These are phyloP conservation scores for Schizotus pectinicornis DNA, from an alignment of 2,888 invertebrate genomes.

Conservation along the genomic window DNA sequence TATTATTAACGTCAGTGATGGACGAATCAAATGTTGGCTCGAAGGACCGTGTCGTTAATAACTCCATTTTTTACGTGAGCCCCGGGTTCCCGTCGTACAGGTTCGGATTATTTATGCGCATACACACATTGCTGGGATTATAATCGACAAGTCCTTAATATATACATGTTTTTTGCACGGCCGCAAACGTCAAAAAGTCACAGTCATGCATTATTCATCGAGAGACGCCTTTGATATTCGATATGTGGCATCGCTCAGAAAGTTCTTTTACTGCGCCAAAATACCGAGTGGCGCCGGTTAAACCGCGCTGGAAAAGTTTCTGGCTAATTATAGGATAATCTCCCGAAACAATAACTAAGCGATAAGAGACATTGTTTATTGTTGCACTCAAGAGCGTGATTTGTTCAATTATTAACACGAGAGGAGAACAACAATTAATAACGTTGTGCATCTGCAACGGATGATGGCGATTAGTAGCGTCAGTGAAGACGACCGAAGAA, in stretches of 20 bases:
- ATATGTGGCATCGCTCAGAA: background rate
- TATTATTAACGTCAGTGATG: background rate
- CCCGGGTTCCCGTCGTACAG: conserved; percentile 19
- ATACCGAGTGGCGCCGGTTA: too few species aligned
- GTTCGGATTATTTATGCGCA: conserved; percentile 23
- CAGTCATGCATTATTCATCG: conserved; percentile 25
- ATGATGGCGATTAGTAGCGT: too few species aligned
- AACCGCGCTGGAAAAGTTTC: too few species aligned
- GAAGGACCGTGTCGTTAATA: background rate
- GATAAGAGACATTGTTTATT: too few species aligned
- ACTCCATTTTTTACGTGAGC: conserved; percentile 17
- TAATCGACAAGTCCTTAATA: background rate
- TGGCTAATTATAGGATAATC: too few species aligned
- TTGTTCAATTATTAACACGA: too few species aligned
- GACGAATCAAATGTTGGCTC: background rate
- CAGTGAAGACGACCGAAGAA: too few species aligned
- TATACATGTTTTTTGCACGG: conserved; percentile 12
- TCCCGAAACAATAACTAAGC: too few species aligned
- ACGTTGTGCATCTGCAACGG: too few species aligned
- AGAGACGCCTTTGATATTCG: conserved; percentile 5
- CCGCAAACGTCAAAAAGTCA: conserved; percentile 14
- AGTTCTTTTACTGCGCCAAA: too few species aligned
- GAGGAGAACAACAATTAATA: too few species aligned
- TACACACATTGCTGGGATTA: background rate
- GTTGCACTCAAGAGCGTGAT: too few species aligned